Base-by-base conservation (phyloP, 2,113 vertebrate species). In the Nematolebias whitei region DNA sequence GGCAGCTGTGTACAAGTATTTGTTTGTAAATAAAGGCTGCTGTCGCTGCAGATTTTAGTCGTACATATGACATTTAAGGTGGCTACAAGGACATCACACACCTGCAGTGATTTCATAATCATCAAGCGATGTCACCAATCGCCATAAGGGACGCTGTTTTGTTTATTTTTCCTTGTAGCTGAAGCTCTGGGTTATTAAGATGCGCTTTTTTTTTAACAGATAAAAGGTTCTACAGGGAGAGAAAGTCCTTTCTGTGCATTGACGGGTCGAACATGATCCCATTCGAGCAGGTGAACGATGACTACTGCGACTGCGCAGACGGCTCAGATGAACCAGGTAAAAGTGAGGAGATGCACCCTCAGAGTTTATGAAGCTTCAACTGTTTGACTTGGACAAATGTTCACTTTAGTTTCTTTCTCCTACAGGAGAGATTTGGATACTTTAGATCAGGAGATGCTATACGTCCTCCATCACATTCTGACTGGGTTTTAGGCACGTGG, bases 221-320 rank as follows among this genome's bases (percentile, higher is more conserved):
- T 51, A 91, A 90, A 66, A 74, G 90, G 0, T 91, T 92, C 74
- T 92, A 91, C 82, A 86, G 71, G 64, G 91, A 92, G 84, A 91
- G 78, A 29, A 90, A 79, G 68, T 89, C 86, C 2, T 91, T 91
- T 47, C 44, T 92, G 51, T 90, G 90, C 66, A 84, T 92, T 0
- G 91, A 92, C 55, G 89, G 89, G 2, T 92, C 90, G 1, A 90
- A 87, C 59, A 72, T 92, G 24, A 89, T 92, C 51, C 90, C 88
- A 0, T 92, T 89, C 51, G 87, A 88, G 50, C 85, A 91, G 59
- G 94, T 96, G 69, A 96, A 96, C 2, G 95, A 96, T 16, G 95
- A 96, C 76, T 96, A 95, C 84, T 96, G 95, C 22, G 95, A 96
- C 87, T 96, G 95, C 76, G 88, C 80, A 3, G 95, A 96, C 54